phyloP scores from a whole-genome alignment of 2,888 invertebrate species.

The Melipona beecheii region DNA sequence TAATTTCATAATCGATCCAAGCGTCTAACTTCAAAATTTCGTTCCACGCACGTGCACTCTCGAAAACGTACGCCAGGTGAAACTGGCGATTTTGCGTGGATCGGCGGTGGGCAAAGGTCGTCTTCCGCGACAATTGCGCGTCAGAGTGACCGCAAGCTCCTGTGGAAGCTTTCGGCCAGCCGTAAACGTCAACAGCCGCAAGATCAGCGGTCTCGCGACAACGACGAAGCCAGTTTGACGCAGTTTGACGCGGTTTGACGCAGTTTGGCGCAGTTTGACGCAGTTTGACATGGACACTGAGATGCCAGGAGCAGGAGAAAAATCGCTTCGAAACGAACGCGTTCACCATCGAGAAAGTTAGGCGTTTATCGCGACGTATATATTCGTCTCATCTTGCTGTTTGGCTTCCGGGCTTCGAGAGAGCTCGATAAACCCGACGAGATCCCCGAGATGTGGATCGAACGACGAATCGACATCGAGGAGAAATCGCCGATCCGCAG shows the following conservation, averaged over 20 bases:
- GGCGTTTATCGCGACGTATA: constrained; percentile 13
- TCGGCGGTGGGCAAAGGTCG: neutral
- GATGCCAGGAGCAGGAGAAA: constrained; percentile 5
- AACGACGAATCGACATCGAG: neutral
- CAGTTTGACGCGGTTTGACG: no score
- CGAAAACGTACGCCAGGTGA: no score
- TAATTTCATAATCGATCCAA: neutral
- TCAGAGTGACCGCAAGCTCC: neutral
- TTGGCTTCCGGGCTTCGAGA: neutral
- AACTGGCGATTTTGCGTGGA: neutral
- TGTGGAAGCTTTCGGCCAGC: no score
- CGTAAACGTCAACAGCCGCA: neutral
- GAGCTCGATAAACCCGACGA: neutral
- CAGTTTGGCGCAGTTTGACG: no score
- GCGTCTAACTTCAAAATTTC: neutral
- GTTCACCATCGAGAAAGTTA: constrained; percentile 28
- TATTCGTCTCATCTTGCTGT: no score
- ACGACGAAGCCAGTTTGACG: neutral
- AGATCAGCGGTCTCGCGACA: neutral
- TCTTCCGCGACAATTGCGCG: neutral
- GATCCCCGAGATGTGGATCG: neutral
- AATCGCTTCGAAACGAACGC: neutral
- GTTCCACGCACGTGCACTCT: neutral
- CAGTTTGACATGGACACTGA: neutral
- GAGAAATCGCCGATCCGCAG: constrained; percentile 9